Base-by-base conservation (phyloP, 2,888 invertebrate species). In the Neria commutata region DNA sequence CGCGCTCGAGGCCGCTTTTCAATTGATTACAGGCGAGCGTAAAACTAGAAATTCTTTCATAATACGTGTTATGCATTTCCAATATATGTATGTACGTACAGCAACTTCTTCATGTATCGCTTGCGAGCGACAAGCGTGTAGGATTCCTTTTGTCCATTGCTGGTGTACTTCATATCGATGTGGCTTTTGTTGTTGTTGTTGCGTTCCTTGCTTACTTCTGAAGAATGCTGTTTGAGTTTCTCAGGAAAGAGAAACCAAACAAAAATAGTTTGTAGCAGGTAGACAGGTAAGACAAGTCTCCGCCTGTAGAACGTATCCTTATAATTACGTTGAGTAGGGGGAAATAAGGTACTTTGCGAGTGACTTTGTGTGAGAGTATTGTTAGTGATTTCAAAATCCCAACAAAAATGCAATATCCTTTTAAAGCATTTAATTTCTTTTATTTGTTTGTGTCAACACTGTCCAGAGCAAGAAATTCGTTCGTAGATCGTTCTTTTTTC, bases 101-200 rank as follows among this genome's bases (percentile, higher is more conserved):
- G 71, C 66, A 81, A 67, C 69, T 81, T 81, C 65, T 81, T 82
- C 76, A 80, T 78, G 67, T 81, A 80, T 62, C 81, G 76, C 67
- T 81, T 82, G 64, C 82, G 80, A 53, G 81, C 80, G 48, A 82
- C 80, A 63, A 82, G 64, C 61, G 80, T 79, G 67, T 82, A 82
- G 60, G 81, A 81, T 67, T 82, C 82, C 70, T 80, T 79, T 58
- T 81, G 81, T 45, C 73, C 72, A 54, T 67, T 69, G 61, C 66
- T 75, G 45, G 80, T 65, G 70, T 82, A 82, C 72, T 82, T 82
- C 81, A 82, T 80, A 54, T 23, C 16, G 17, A 19, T 16, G 34
- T 42, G 17, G 2, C 24, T 46, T 34, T 16, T 24, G 16, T 42
- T 17, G 42, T 42, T 29, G 6, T 50, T 21, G 10, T 24, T 25